A percentile compares a stretch with the other conserved stretches of the same genome.
These are phyloP conservation scores for Scophthalmus maximus DNA, from an alignment of 2,113 vertebrate genomes.

Conservation along the genomic window DNA sequence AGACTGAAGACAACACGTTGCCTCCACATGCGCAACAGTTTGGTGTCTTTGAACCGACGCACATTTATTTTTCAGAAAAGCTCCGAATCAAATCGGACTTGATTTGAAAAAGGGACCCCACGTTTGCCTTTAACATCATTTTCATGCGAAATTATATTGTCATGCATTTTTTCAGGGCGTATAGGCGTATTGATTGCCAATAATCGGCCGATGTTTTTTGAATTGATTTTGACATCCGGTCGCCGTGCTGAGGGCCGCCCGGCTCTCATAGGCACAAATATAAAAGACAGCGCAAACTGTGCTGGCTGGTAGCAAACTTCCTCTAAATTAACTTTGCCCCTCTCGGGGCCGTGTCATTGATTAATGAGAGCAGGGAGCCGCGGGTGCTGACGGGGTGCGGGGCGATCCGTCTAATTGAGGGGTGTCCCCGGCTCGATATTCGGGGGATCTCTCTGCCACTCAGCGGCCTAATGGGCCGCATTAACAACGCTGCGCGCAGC, in stretches of 20 bases:
- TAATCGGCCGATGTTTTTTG: not conserved
- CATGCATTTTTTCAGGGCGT: not conserved
- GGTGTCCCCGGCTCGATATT: slow-evolving; percentile 83
- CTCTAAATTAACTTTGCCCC: slow-evolving; percentile 64
- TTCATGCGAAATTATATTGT: too few species aligned
- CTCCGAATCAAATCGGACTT: too few species aligned
- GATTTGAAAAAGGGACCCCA: too few species aligned
- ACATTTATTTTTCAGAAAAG: too few species aligned
- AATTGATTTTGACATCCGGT: not conserved
- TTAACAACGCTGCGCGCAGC: slow-evolving; percentile 77
- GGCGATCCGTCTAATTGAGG: slow-evolving; percentile 81
- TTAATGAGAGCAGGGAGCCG: slow-evolving; percentile 70
- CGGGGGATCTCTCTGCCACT: slow-evolving; percentile 82
- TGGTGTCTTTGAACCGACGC: too few species aligned
- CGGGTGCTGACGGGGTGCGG: slow-evolving; percentile 78
- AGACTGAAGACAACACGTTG: too few species aligned
- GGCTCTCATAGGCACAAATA: slow-evolving; percentile 1
- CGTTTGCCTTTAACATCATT: too few species aligned
- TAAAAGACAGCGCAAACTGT: slow-evolving; percentile 32
- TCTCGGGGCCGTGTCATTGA: slow-evolving; percentile 68
- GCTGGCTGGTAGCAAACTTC: slow-evolving; percentile 57
- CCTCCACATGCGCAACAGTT: too few species aligned
- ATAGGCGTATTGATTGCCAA: not conserved
- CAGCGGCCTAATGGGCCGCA: slow-evolving; percentile 80
- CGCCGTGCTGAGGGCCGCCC: too few species aligned